Evolutionary conservation across 2,113 vertebrate species (phyloP).

Genomic region (Gallinago media): DNA sequence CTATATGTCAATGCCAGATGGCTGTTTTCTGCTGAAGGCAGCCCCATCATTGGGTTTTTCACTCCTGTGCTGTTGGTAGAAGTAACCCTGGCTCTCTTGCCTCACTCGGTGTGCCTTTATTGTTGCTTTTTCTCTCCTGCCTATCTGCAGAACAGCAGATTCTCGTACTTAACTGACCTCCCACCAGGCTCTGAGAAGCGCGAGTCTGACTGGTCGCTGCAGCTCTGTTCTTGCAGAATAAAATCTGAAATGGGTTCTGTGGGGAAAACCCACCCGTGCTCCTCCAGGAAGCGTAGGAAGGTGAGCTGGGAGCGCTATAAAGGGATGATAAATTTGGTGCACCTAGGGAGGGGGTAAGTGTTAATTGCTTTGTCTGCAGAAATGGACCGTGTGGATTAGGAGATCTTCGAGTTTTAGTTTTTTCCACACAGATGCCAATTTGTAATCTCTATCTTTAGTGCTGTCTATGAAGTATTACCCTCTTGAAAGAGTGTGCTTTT

Average conservation of each 20-base stretch:
- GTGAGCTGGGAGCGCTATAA: background rate
- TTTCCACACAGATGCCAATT: background rate
- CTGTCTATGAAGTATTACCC: background rate
- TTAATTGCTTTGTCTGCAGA: background rate
- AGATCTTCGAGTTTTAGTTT: background rate
- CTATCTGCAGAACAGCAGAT: background rate
- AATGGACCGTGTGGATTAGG: background rate
- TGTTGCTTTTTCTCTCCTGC: background rate
- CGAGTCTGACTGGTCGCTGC: fast-evolving
- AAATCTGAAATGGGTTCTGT: fast-evolving
- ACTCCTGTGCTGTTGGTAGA: background rate
- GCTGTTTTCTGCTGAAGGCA: background rate
- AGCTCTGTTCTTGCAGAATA: background rate
- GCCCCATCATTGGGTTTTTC: background rate
- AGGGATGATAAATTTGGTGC: background rate
- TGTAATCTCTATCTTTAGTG: slow-evolving; percentile 6
- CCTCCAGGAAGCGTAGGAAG: fast-evolving
- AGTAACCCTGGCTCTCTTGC: background rate
- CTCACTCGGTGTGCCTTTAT: fast-evolving
- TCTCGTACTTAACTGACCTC: background rate
- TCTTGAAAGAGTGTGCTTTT: slow-evolving; percentile 8
- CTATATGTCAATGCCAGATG: background rate
- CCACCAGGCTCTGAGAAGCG: background rate
- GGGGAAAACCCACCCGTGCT: background rate
- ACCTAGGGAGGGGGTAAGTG: background rate